Evolutionary conservation across 2,797 vertebrate genomes (phyloP), one percentile per base, ranked within the genome.

Genomic region (Acipenser oxyrinchus): DNA sequence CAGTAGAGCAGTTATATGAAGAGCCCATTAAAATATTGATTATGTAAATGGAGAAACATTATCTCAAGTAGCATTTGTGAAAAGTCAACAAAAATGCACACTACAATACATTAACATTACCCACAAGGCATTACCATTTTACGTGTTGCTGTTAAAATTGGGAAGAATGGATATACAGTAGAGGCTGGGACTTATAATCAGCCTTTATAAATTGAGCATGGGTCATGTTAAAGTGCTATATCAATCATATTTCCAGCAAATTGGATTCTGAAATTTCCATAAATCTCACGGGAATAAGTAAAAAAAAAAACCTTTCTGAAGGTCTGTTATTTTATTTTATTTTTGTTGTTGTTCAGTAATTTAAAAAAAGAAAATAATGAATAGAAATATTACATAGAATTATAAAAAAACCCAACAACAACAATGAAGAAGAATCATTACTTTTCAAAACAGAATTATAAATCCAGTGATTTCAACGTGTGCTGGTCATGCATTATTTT

Each of bases 141-240:
- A 3, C 7, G 4, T 55, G 53, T n/a, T n/a, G 37, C 37, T 37
- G 37, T 37, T 37, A 37, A 37, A 37, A 37, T 37, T 37, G 37
- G 4, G 37, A 37, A 55, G 7, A 55, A 55, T 55, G n/a, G 53
- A 6, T n/a, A 10, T 55, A 55, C 9, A 55, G n/a, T 55, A 55
- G 53, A 55, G 53, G 53, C 53, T 1, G 53, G n/a, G 53, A 55
- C 6, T n/a, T 55, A 55, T 55, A 55, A 55, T 55, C 53, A 55
- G 53, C 37, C 37, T 37, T 37, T 37, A 37, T 37, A 37, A 37
- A 37, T 37, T 37, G 37, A 37, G 37, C 53, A 55, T 10, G 53
- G n/a, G 53, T 55, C 53, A 55, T n/a, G n/a, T n/a, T 55, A n/a
- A 55, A 55, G 53, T 55, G 53, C n/a, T 55, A 55, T 55, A 55